Conservation (phyloP, 2,113 vertebrate species). For the Halichoeres trimaculatus region DNA sequence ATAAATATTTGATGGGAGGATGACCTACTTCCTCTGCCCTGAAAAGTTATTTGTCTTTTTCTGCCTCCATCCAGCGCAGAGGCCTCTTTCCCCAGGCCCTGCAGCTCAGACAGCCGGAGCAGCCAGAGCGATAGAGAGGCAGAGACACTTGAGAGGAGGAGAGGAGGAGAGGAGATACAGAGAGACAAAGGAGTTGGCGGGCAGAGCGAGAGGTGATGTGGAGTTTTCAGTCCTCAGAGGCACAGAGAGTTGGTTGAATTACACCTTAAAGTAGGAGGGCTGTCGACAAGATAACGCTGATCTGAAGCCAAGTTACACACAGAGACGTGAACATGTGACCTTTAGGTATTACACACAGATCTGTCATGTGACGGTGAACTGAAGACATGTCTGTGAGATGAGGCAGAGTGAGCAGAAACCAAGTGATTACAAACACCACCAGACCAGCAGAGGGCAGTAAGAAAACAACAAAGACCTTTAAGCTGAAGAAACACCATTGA, state of each 20-base stretch:
- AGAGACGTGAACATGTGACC: not conserved
- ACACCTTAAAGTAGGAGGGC: not conserved
- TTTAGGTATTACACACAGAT: not conserved
- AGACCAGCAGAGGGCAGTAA: no score
- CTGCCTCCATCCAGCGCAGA: conserved; percentile 54
- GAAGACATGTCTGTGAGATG: not conserved
- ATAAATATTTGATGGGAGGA: conserved; percentile 81
- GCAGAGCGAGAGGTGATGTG: conserved; percentile 22
- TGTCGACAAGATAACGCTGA: not conserved
- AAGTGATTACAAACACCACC: no score
- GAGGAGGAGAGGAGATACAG: not conserved
- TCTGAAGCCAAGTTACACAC: not conserved
- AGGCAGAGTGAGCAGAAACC: not conserved
- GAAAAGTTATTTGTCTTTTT: conserved; percentile 80
- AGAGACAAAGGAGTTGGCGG: conserved; percentile 30
- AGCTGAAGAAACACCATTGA: no score
- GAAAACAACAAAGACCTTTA: no score
- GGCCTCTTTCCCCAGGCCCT: conserved; percentile 51
- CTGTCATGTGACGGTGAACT: not conserved
- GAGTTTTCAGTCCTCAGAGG: conserved; percentile 30
- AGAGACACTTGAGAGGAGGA: conserved; percentile 4
- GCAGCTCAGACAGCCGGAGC: conserved; percentile 11
- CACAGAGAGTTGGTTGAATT: conserved; percentile 12
- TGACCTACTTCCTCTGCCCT: conserved; percentile 76
- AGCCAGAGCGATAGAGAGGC: not conserved